Percentiles rank a stretch among this genome's conserved stretches.
phyloP scores from a whole-genome alignment of 2,888 invertebrate species.

The Chironomus riparius region DNA sequence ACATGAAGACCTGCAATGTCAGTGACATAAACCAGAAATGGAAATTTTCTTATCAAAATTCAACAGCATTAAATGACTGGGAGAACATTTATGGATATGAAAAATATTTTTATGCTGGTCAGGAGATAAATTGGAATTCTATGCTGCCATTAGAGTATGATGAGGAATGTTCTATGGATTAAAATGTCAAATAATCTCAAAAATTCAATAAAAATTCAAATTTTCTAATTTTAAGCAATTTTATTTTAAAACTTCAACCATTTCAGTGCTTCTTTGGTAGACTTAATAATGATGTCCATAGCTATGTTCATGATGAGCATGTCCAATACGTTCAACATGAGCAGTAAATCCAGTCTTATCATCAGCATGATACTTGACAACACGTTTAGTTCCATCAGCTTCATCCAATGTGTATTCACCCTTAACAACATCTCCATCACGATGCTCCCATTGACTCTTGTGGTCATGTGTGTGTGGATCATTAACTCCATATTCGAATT shows the following conservation, averaged over 20 bases:
- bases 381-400: not conserved
- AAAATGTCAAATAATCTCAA: no score
- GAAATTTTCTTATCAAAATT: conserved; percentile 7
- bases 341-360: not conserved
- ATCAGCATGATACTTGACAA: not conserved
- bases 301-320: not conserved
- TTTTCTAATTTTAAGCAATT: not conserved
- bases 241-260: not conserved
- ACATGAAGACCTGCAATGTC: not conserved
- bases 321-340: not conserved
- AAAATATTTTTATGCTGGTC: not conserved
- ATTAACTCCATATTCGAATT: not conserved
- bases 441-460: not conserved
- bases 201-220: no score
- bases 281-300: not conserved
- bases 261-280: not conserved
- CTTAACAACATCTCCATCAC: not conserved
- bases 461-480: not conserved
- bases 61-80: conserved; percentile 3
- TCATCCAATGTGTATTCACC: not conserved
- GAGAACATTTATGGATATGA: conserved; percentile 8
- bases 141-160: not conserved
- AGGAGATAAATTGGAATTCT: not conserved
- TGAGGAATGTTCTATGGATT: not conserved
- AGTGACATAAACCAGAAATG: not conserved